These are phyloP conservation scores for Nymphalis io DNA, from an alignment of 1,140 invertebrate genomes.

Conservation along the genomic window DNA sequence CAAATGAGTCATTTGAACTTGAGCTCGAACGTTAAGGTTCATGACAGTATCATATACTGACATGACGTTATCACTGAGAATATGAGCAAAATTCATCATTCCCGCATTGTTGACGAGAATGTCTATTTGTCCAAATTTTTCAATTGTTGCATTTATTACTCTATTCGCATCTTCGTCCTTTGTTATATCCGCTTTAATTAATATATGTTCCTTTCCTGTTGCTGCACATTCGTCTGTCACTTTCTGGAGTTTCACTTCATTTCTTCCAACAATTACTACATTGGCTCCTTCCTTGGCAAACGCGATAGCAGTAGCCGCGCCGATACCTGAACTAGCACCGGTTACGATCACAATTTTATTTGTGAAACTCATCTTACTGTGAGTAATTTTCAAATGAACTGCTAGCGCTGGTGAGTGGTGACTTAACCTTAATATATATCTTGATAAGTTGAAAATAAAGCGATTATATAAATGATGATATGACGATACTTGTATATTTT, in stretches of 20 bases:
- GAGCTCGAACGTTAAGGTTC: conserved; percentile 28
- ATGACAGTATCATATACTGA: conserved; percentile 25
- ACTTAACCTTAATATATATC: too few relatives aligned
- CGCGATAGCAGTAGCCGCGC: conserved; percentile 86
- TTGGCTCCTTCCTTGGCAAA: conserved; percentile 87
- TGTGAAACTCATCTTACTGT: conserved; percentile 37
- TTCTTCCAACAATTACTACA: conserved; percentile 87
- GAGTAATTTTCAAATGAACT: not conserved
- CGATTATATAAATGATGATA: too few relatives aligned
- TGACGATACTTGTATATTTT: too few relatives aligned
- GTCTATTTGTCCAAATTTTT: conserved; percentile 78
- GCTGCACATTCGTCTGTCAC: conserved; percentile 82
- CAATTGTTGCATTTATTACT: conserved; percentile 82
- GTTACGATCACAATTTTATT: conserved; percentile 79
- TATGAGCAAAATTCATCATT: not conserved
- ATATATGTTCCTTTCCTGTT: conserved; percentile 71
- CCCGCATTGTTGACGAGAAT: conserved; percentile 36
- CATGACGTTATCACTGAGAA: conserved; percentile 17
- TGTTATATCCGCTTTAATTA: conserved; percentile 83
- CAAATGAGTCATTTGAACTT: conserved; percentile 26
- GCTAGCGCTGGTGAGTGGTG: not conserved
- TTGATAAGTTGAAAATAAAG: not conserved
- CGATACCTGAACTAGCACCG: conserved; percentile 93
- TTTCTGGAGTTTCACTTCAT: conserved; percentile 79
- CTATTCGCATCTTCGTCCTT: conserved; percentile 83